These are phyloP conservation scores for Sisor rabdophorus DNA, from an alignment of 2,113 vertebrate species.

Conservation along the genomic window DNA sequence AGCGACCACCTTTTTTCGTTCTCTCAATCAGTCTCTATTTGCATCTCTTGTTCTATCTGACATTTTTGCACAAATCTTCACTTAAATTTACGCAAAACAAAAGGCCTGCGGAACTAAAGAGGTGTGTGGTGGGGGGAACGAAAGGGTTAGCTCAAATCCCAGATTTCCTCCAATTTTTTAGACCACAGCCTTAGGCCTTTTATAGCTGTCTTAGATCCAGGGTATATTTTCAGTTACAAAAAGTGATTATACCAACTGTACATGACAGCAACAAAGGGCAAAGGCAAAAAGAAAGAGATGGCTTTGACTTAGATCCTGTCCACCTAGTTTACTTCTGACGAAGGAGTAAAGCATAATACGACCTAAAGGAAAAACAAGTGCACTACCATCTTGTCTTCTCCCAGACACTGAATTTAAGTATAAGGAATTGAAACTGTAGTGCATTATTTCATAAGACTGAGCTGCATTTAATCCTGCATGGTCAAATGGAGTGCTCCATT, in stretches of 20 bases:
- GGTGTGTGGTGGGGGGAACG: constrained; percentile 42
- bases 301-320: constrained; percentile 61
- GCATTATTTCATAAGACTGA: constrained; percentile 52
- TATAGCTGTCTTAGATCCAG: constrained; percentile 66
- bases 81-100: constrained; percentile 59
- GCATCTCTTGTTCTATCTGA: constrained; percentile 57
- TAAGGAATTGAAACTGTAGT: constrained; percentile 57
- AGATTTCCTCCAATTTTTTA: constrained; percentile 54
- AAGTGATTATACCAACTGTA: constrained; percentile 67
- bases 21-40: neutral
- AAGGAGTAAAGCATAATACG: constrained; percentile 41
- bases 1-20: constrained; percentile 46
- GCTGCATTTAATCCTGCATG: constrained; percentile 43
- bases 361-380: constrained; percentile 43
- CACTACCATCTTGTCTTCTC: constrained; percentile 53
- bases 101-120: constrained; percentile 55
- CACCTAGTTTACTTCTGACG: constrained; percentile 45
- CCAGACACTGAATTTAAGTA: constrained; percentile 60
- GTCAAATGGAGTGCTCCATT: constrained; percentile 57
- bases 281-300: constrained; percentile 42
- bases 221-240: constrained; percentile 69
- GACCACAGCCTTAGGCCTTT: constrained; percentile 60
- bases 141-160: constrained; percentile 59
- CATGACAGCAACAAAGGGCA: constrained; percentile 63
- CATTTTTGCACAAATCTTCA: constrained; percentile 58